phyloP scores from a whole-genome alignment of 2,888 invertebrate genomes.

The Baccha elongata region DNA sequence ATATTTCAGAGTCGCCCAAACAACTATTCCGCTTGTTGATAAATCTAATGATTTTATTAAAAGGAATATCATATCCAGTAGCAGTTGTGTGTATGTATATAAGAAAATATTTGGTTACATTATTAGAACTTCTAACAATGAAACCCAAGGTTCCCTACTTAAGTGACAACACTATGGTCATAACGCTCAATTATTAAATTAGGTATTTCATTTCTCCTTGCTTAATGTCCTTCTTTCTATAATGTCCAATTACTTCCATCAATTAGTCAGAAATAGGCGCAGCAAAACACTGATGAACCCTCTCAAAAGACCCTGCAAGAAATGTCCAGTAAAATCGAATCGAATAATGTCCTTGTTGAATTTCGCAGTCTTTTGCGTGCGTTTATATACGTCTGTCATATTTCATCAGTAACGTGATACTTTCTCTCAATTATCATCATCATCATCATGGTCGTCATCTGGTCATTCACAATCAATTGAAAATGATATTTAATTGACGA shows the following conservation, averaged over 20 bases:
- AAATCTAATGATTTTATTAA: too few species aligned
- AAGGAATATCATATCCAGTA: too few species aligned
- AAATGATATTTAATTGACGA: constrained; percentile 71
- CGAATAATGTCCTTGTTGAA: constrained; percentile 13
- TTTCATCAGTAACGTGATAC: constrained; percentile 59
- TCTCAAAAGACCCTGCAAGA: not conserved
- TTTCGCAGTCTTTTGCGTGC: constrained; percentile 20
- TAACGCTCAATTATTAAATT: not conserved
- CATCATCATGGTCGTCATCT: constrained; percentile 46
- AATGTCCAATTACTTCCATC: constrained; percentile 3
- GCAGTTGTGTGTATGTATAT: too few species aligned
- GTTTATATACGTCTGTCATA: constrained; percentile 21
- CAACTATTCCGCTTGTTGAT: too few species aligned
- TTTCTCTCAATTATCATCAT: constrained; percentile 61
- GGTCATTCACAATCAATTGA: constrained; percentile 59
- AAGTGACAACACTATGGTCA: not conserved
- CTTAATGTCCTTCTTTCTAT: not conserved
- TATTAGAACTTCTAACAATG: not conserved
- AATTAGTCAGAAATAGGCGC: too few species aligned
- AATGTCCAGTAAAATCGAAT: not conserved
- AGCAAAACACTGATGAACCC: not conserved
- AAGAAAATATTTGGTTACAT: not conserved
- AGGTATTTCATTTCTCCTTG: not conserved
- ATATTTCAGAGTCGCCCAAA: too few species aligned
- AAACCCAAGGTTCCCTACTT: not conserved